These are phyloP conservation scores for Aphis craccivora DNA, from an alignment of 1,140 invertebrate genomes.

Conservation along the genomic window DNA sequence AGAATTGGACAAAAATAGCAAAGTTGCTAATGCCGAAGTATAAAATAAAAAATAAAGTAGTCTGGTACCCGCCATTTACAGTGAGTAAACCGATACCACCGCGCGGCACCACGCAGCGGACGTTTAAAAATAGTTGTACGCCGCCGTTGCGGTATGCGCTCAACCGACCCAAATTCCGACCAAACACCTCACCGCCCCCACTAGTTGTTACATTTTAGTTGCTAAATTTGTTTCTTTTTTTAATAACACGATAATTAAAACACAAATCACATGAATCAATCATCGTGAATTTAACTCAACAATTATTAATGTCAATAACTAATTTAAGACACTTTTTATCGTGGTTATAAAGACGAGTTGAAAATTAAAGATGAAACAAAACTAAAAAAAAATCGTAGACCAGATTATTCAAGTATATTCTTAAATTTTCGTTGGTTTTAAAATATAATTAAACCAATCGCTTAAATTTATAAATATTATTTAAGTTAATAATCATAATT, in stretches of 20 bases:
- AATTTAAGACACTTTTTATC: not conserved
- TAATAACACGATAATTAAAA: constrained; percentile 22
- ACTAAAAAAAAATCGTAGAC: not conserved
- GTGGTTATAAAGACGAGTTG: not conserved
- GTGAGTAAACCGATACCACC: constrained; percentile 56
- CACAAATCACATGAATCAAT: not conserved
- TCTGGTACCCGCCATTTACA: constrained; percentile 57
- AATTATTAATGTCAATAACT: not conserved
- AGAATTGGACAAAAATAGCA: constrained; percentile 57
- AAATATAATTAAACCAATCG: not conserved
- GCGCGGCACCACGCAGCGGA: constrained; percentile 56
- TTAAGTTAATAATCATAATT: not conserved
- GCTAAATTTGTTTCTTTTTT: constrained; percentile 43
- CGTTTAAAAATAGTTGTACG: constrained; percentile 54
- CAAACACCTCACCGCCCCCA: constrained; percentile 16
- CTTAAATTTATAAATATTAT: not conserved
- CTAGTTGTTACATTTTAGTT: constrained; percentile 7
- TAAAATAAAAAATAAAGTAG: constrained; percentile 49
- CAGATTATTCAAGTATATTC: not conserved
- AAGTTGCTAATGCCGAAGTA: constrained; percentile 56
- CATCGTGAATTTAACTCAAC: not conserved
- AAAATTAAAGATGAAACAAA: not conserved
- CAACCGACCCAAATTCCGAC: constrained; percentile 56
- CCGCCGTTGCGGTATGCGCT: constrained; percentile 50
- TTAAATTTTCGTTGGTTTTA: not conserved